Evolutionary conservation across 2,888 invertebrate genomes (phyloP), one percentile per base, ranked within the genome.

Genomic region (Apomyelois bistriatella): DNA sequence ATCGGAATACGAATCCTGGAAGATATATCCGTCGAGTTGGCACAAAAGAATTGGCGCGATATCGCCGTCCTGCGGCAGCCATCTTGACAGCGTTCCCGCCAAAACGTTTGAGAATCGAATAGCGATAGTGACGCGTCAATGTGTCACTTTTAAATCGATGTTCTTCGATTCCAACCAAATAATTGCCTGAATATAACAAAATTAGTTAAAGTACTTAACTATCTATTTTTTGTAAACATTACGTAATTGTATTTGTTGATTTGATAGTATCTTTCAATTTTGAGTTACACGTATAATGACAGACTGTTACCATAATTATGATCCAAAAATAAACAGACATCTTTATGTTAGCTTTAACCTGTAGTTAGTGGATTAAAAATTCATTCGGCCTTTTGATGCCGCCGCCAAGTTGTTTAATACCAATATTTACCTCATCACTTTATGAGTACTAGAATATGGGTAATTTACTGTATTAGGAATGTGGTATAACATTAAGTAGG

Each of bases 11-110:
- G 73, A 71, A 74, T 74, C 70, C 76, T 66, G 65, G 66, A 70
- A 80, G 78, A 82, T 81, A 82, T 79, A 80, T 82, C 74, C 75
- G 73, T 61, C 62, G 72, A 72, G 70, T 65, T 82, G 78, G 79
- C 79, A 79, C 81, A 79, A 84, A 89, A 87, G 87, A 85, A 89
- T 86, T 84, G 87, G 82, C 70, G 82, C 78, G 81, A 81, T 85
- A 85, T 85, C 85, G 79, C 68, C 76, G 72, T 68, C 64, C 68
- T 70, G 72, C 60, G 76, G 76, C 72, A 72, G 73, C 82, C 85
- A 85, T 85, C 78, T 84, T 83, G 79, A 69, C 74, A 70, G 58
- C 56, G 62, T 68, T 78, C 74, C 72, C 78, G 76, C 79, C 76
- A 77, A 75, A 85, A 76, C 82, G 83, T 85, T 85, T 76, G 80